A percentile compares a stretch with the other conserved stretches of the same genome.
These are phyloP conservation scores for Periophthalmus modestus DNA, from an alignment of 2,113 vertebrate species.

Conservation along the genomic window DNA sequence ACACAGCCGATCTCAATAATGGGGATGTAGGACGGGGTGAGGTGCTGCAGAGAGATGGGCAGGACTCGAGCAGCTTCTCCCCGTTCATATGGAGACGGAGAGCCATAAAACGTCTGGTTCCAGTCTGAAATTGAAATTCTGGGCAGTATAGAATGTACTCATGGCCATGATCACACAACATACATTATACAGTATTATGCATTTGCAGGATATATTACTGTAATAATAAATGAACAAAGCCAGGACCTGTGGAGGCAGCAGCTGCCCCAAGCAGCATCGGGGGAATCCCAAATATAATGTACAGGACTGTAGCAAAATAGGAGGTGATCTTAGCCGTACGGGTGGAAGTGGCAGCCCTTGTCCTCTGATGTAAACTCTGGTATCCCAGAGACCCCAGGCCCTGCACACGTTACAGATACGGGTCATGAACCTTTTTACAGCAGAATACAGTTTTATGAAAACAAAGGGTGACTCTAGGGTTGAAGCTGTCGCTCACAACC, in stretches of 20 bases:
- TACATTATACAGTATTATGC: no score
- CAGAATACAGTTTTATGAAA: no score
- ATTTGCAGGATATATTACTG: no score
- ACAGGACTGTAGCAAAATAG: conserved; percentile 57
- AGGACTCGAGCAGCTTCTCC: conserved; percentile 28
- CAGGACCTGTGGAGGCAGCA: conserved; percentile 74
- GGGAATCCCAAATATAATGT: conserved; percentile 68
- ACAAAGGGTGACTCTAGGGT: no score
- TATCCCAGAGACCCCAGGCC: conserved; percentile 66
- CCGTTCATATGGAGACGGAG: conserved; percentile 39
- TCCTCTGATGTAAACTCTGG: conserved; percentile 78
- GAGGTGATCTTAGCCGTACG: conserved; percentile 66
- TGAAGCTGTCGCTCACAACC: no score
- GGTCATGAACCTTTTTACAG: not conserved
- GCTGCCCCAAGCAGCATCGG: conserved; percentile 73
- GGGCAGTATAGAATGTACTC: no score
- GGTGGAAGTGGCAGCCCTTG: conserved; percentile 59
- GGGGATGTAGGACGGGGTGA: conserved; percentile 40
- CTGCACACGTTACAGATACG: conserved; percentile 40
- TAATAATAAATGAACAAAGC: no score
- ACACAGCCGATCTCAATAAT: conserved; percentile 41
- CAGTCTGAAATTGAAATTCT: conserved; percentile 31
- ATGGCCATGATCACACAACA: no score
- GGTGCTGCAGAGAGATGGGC: conserved; percentile 34
- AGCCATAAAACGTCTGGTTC: conserved; percentile 48